Evolutionary conservation across 1,140 invertebrate species (phyloP).

Genomic region (Choristoneura fumiferana): DNA sequence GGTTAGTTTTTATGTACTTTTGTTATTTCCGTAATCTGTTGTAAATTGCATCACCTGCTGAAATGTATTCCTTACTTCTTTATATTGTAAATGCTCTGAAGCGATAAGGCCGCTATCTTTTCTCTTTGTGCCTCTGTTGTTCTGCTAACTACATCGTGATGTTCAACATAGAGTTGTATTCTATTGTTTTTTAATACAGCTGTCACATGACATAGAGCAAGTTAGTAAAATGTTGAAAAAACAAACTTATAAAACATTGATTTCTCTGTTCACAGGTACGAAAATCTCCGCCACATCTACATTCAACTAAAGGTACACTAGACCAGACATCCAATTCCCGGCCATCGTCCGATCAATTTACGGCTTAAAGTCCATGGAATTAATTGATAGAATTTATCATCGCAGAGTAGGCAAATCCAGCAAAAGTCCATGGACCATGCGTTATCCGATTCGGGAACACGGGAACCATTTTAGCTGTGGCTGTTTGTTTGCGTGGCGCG

Average conservation of each 20-base stretch:
- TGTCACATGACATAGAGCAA: too few relatives aligned
- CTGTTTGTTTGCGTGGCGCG: conserved; percentile 26
- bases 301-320: neutral
- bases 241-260: neutral
- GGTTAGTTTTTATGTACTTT: too few relatives aligned
- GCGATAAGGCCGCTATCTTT: too few relatives aligned
- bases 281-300: neutral
- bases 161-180: too few relatives aligned
- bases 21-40: too few relatives aligned
- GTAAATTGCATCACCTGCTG: too few relatives aligned
- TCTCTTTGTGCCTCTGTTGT: too few relatives aligned
- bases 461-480: conserved; percentile 66
- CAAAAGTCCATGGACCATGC: conserved; percentile 66
- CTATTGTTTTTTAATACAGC: too few relatives aligned
- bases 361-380: conserved; percentile 36
- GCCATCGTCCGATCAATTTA: conserved; percentile 29
- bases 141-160: too few relatives aligned
- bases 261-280: conserved; percentile 14
- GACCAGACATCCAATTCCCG: conserved; percentile 27
- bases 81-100: too few relatives aligned
- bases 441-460: conserved; percentile 56
- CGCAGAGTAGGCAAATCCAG: conserved; percentile 62
- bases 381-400: conserved; percentile 46
- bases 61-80: too few relatives aligned
- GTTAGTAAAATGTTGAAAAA: too few relatives aligned